Evolutionary conservation across 2,113 vertebrate genomes (phyloP), one percentile per base, ranked within the genome.

Genomic region (Origma solitaria): DNA sequence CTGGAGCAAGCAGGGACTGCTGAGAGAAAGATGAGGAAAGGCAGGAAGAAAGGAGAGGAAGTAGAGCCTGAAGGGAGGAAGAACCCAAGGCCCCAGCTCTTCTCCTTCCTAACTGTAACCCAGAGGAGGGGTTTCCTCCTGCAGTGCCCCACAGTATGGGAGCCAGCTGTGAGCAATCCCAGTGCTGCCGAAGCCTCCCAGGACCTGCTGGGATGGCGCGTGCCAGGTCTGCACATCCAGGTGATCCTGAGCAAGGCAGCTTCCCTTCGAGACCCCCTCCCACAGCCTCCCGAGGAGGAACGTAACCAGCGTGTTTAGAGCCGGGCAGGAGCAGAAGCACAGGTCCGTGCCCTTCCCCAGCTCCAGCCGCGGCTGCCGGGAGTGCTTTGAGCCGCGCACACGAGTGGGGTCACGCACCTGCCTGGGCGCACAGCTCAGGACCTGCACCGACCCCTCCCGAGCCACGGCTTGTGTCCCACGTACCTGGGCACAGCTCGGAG

Each of bases 151-250:
- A 7, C 6, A 4, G 7, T 18, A 13, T 19, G 23, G 1, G 6
- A 79, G 17, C 57, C 1, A 4, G 22, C 28, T n/a, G 42, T 0
- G 3, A 72, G 75, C 1, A 2, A 42, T 12, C 15, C 25, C 69
- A 54, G 31, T 0, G 1, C 45, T 44, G 22, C 50, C 0, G 0
- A 76, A 33, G 30, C 13, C 42, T 78, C 15, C 30, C 53, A 56
- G 66, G 24, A 54, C 38, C 51, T 5, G 33, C 1, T 0, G 2
- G n/a, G 57, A 73, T 4, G 0, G 13, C 8, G 1, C 0, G 0
- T 30, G 50, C 40, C 49, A 21, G n/a, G 24, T 37, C 7, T 9
- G 7, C n/a, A 57, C 31, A 30, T 33, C 7, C 3, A 19, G 17
- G 20, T 7, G 64, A 88, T 35, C 33, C 58, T 3, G 6, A 30